phyloP scores from a whole-genome alignment of 2,888 invertebrate genomes.

The Chaetogeoica ovagalla region DNA sequence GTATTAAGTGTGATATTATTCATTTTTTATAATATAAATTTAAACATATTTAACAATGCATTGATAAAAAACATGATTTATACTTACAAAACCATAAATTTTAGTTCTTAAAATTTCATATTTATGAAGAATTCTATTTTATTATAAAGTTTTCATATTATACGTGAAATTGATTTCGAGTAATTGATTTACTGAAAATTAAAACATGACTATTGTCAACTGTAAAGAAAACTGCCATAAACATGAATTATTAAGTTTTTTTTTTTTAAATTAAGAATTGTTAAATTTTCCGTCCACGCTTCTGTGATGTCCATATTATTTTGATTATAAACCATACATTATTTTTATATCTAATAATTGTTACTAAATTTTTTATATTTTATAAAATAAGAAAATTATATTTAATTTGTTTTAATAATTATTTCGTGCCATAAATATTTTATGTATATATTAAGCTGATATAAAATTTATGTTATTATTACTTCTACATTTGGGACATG shows the following conservation, averaged over 20 bases:
- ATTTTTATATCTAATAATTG: constrained; percentile 4
- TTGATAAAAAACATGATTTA: constrained; percentile 1
- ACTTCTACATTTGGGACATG: constrained; percentile 24
- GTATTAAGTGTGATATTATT: not conserved
- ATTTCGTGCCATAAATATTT: constrained; percentile 41
- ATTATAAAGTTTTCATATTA: not conserved
- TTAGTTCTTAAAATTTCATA: not conserved
- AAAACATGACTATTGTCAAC: not conserved
- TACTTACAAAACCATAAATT: not conserved
- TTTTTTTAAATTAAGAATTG: not conserved
- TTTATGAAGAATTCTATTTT: too few species aligned
- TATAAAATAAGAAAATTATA: not conserved
- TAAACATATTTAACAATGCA: constrained; percentile 11
- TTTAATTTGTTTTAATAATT: constrained; percentile 19
- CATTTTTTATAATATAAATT: not conserved
- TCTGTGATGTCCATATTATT: constrained; percentile 36
- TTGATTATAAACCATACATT: not conserved
- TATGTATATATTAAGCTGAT: constrained; percentile 5
- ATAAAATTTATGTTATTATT: not conserved
- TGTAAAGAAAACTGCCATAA: constrained; percentile 12
- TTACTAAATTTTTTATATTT: constrained; percentile 35
- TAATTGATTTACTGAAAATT: not conserved
- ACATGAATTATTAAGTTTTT: not conserved
- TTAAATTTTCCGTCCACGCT: constrained; percentile 11
- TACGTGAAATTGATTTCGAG: not conserved